phyloP scores from a whole-genome alignment of 2,888 invertebrate genomes.

The Poecilobothrus nobilitatus region DNA sequence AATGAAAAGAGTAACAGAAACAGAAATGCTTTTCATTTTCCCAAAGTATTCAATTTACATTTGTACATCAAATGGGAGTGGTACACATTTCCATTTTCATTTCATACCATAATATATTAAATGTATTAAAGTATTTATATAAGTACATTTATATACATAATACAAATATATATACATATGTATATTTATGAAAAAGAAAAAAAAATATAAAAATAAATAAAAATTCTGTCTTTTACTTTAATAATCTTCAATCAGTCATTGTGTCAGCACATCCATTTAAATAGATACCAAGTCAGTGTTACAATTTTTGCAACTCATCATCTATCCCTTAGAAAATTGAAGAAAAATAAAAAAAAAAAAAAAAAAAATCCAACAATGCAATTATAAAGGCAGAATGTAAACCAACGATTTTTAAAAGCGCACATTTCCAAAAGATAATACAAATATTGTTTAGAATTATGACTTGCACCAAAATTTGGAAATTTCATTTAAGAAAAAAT shows the following conservation, averaged over 20 bases:
- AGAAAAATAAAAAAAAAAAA: neutral
- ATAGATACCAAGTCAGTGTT: constrained; percentile 10
- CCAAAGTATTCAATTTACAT: neutral
- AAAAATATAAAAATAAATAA: neutral
- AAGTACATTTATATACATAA: neutral
- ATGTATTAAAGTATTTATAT: neutral
- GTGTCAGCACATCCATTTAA: constrained; percentile 22
- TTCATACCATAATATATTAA: neutral
- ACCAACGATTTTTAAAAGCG: too few species aligned
- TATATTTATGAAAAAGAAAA: neutral
- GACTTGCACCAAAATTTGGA: too few species aligned
- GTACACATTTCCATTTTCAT: neutral
- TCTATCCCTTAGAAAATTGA: neutral
- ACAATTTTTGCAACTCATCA: constrained; percentile 4
- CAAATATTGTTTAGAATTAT: too few species aligned
- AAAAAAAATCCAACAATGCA: too few species aligned
- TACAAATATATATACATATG: neutral
- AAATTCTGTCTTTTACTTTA: constrained; percentile 13
- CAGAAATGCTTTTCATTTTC: neutral
- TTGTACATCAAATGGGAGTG: constrained; percentile 1
- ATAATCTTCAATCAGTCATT: constrained; percentile 24
- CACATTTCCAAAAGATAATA: too few species aligned
- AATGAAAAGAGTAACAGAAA: too few species aligned
- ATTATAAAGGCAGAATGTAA: too few species aligned
- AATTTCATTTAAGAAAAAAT: too few species aligned